phyloP scores from a whole-genome alignment of 2,888 invertebrate genomes.

The Heliconius aoede region DNA sequence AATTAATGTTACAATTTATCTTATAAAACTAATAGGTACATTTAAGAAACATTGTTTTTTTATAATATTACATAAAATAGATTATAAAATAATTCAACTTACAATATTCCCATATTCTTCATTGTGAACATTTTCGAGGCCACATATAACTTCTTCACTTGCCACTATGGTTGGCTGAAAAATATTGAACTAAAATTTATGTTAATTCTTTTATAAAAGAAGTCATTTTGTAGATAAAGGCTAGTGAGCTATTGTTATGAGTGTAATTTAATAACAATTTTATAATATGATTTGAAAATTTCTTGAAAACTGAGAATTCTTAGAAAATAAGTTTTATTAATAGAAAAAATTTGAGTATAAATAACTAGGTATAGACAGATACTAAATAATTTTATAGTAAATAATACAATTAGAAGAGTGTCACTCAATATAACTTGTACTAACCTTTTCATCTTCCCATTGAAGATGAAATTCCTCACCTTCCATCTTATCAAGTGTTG shows the following conservation, averaged over 20 bases:
- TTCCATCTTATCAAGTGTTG: slow-evolving; percentile 59
- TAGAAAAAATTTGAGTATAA: too few relatives aligned
- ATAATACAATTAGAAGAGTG: background rate
- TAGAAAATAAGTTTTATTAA: background rate
- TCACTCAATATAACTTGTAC: background rate
- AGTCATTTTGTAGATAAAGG: background rate
- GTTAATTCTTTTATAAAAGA: slow-evolving; percentile 4
- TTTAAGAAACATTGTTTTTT: too few relatives aligned
- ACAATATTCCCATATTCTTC: slow-evolving; percentile 70
- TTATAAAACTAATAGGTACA: too few relatives aligned
- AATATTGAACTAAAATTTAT: slow-evolving; percentile 48
- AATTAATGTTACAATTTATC: too few relatives aligned
- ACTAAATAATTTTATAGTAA: too few relatives aligned
- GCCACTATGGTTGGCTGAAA: slow-evolving; percentile 62
- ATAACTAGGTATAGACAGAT: too few relatives aligned
- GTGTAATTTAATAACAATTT: background rate
- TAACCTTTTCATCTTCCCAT: slow-evolving; percentile 75
- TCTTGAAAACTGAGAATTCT: background rate
- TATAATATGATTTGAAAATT: background rate
- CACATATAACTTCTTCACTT: slow-evolving; percentile 68
- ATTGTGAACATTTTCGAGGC: slow-evolving; percentile 63
- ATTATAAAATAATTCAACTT: background rate
- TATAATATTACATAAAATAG: too few relatives aligned
- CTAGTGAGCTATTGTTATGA: background rate
- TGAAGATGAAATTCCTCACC: slow-evolving; percentile 75